Evolutionary conservation across 2,113 vertebrate species (phyloP), one percentile per base, ranked within the genome.

Genomic region (Capra hircus): DNA sequence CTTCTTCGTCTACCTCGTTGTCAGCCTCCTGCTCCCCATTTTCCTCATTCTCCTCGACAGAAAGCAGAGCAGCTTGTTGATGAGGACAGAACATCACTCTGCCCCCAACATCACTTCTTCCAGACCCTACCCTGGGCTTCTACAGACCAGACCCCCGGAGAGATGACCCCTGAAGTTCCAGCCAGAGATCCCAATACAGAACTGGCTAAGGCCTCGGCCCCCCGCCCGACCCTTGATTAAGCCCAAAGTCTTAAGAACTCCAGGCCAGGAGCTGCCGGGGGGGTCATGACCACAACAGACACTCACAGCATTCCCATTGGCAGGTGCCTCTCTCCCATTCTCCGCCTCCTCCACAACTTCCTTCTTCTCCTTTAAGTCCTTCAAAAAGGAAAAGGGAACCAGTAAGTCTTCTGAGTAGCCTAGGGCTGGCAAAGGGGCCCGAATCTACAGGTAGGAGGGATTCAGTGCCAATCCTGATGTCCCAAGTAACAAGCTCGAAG

Each of bases 361-460:
- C 98, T 99, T 99, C 99, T 99, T 99, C 98, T 99, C 99, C 98
- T 99, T 99, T 98, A 99, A 99, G 96, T 99, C 99, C 99, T 99
- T 98, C 84, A 96, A 97, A 98, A 55, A 48, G 96, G 94, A 95
- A 98, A 77, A 77, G n/a, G 97, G 74, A 97, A 97, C 88, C 93
- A 91, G 13, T 97, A 62, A 98, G 95, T 98, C 97, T 98, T 88
- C 2, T 30, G 6, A 59, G 10, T 8, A 59, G 36, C 50, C 15
- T 15, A 33, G 0, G 10, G 12, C 59, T 30, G 11, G 7, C 11
- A 19, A 83, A 33, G n/a, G 30, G 27, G 1, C 60, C 48, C 3
- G 9, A 30, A 53, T 3, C n/a, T 48, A n/a, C 28, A 28, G 23
- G 9, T 53, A 53, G 7, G 52, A 83, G 1, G 10, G 40, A 83